Evolutionary conservation across 2,888 invertebrate species (phyloP).

Genomic region (Plebejus anna): DNA sequence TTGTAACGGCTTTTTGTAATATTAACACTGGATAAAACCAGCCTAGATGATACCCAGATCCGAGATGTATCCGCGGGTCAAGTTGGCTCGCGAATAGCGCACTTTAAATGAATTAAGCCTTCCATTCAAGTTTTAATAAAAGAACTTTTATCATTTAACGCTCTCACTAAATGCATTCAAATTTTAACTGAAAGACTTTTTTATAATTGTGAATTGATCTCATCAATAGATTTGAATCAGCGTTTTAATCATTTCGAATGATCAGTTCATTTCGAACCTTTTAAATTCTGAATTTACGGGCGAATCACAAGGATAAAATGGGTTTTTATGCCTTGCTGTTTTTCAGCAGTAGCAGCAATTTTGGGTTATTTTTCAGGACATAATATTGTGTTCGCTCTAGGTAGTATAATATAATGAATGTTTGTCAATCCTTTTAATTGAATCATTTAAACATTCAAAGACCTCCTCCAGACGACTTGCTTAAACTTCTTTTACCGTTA

Average conservation of each 20-base stretch:
- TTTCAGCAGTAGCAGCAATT: not conserved
- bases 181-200: constrained; percentile 21
- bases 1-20: not conserved
- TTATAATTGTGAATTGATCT: constrained; percentile 13
- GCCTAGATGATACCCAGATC: not conserved
- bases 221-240: constrained; percentile 1
- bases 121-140: constrained; percentile 25
- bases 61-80: not conserved
- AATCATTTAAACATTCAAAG: no score
- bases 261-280: not conserved
- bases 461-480: not conserved
- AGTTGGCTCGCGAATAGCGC: not conserved
- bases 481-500: not conserved
- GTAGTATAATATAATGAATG: no score
- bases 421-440: no score
- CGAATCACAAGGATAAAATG: not conserved
- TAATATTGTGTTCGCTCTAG: not conserved
- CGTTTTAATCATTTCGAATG: not conserved
- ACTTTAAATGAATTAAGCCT: constrained; percentile 18
- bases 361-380: not conserved
- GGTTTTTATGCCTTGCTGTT: not conserved
- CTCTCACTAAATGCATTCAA: constrained; percentile 10
- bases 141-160: constrained; percentile 19
- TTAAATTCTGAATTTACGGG: not conserved
- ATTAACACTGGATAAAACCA: not conserved